Conservation (phyloP, 2,113 vertebrate species). For the Okapia johnstoni region DNA sequence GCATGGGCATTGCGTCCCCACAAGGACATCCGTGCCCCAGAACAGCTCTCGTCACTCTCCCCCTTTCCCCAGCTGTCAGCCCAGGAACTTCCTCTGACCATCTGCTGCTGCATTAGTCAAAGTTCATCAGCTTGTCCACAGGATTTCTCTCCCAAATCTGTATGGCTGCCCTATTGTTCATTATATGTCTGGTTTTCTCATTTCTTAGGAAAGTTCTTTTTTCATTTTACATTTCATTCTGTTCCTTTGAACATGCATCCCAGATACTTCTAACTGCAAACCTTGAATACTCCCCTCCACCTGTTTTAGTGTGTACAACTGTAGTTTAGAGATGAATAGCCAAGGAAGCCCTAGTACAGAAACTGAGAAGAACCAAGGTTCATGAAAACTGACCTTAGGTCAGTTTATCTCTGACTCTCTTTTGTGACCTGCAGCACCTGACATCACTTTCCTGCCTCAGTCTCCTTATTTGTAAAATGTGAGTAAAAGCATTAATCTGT, state of each 20-base stretch:
- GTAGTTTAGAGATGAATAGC: neutral
- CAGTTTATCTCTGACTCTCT: neutral
- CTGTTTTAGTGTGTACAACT: neutral
- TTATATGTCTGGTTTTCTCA: neutral
- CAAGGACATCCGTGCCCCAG: no score
- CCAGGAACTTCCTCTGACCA: neutral
- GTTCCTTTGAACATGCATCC: neutral
- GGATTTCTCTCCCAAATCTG: neutral
- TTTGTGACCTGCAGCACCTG: neutral
- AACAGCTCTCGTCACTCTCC: neutral
- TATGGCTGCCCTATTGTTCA: neutral
- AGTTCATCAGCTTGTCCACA: neutral
- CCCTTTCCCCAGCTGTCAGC: neutral
- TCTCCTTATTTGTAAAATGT: neutral
- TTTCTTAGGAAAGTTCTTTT: neutral
- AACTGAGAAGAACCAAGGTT: neutral
- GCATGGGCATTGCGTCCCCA: rapidly evolving
- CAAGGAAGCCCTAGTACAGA: neutral
- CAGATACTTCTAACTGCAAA: neutral
- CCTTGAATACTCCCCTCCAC: neutral
- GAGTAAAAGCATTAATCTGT: neutral
- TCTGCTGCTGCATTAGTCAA: neutral
- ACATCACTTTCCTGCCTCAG: neutral
- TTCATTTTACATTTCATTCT: neutral
- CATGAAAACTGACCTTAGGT: neutral